Evolutionary conservation across 1,140 invertebrate genomes (phyloP), one percentile per base, ranked within the genome.

Genomic region (Yoshiicerus persimilis): DNA sequence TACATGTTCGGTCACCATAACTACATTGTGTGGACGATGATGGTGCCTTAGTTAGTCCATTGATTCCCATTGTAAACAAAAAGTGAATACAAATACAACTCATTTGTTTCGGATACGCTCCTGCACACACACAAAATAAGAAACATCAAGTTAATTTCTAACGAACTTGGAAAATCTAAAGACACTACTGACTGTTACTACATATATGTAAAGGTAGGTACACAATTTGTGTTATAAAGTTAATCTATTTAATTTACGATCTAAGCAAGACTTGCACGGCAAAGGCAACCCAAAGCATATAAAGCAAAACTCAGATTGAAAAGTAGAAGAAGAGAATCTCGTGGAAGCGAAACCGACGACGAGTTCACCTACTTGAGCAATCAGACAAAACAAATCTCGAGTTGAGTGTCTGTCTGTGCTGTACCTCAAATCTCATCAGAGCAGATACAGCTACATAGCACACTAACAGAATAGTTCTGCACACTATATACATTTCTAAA

Each of bases 381-480:
- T 84, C 83, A 84, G 83, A 84, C 83, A 84, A 84, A 84, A 84
- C 83, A 84, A 84, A 84, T 84, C 41, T 84, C 25, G 39, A 47
- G 83, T 84, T 84, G 83, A 56, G 47, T 13, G 20, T n/a, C 27
- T 34, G 70, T 75, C 11, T 32, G 30, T 34, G 20, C 30, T 6
- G 70, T 77, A 66, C 32, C 32, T 38, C n/a, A n/a, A n/a, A n/a
- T n/a, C n/a, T n/a, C n/a, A n/a, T n/a, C n/a, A n/a, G n/a, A n/a
- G n/a, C n/a, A n/a, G n/a, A n/a, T n/a, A n/a, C n/a, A n/a, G n/a
- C n/a, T n/a, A n/a, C n/a, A n/a, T n/a, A n/a, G n/a, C n/a, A n/a
- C n/a, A n/a, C n/a, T n/a, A n/a, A n/a, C n/a, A n/a, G n/a, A n/a
- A n/a, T n/a, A n/a, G n/a, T n/a, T n/a, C n/a, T n/a, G n/a, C 20